These are phyloP conservation scores for Drosophila takahashii DNA, from an alignment of 1,140 invertebrate genomes.

Conservation along the genomic window DNA sequence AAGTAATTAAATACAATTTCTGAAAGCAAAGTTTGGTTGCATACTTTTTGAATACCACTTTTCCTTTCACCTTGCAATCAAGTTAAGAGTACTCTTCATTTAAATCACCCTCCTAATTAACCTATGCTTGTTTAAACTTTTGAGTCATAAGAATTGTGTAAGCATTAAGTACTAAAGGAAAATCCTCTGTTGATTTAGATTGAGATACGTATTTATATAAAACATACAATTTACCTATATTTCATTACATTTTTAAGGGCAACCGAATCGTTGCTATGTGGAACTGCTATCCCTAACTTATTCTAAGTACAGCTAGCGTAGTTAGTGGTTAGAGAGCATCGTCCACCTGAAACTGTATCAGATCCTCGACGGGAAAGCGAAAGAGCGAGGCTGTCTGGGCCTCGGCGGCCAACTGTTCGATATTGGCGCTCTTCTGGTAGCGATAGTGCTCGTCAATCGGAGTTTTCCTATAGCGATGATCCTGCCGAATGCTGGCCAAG, in stretches of 20 bases:
- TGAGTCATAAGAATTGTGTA: too few relatives aligned
- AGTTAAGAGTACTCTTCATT: too few relatives aligned
- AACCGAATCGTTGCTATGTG: not conserved
- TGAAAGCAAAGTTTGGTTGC: too few relatives aligned
- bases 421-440: slow-evolving; percentile 56
- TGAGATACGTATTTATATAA: slow-evolving; percentile 14
- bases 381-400: slow-evolving; percentile 78
- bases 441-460: slow-evolving; percentile 54
- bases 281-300: slow-evolving; percentile 23
- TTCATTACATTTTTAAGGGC: not conserved
- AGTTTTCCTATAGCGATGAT: slow-evolving; percentile 24
- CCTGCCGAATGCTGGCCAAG: slow-evolving; percentile 36
- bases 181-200: not conserved
- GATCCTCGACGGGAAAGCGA: slow-evolving; percentile 80
- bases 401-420: slow-evolving; percentile 77
- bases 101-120: too few relatives aligned
- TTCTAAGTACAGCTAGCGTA: slow-evolving; percentile 35
- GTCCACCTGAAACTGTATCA: slow-evolving; percentile 82
- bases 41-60: too few relatives aligned
- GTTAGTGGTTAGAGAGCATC: slow-evolving; percentile 65
- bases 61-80: too few relatives aligned
- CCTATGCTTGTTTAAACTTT: too few relatives aligned
- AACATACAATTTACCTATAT: slow-evolving; percentile 19
- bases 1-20: too few relatives aligned
- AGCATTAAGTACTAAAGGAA: not conserved